phyloP scores from a whole-genome alignment of 2,113 vertebrate species.

The Mesocricetus auratus region DNA sequence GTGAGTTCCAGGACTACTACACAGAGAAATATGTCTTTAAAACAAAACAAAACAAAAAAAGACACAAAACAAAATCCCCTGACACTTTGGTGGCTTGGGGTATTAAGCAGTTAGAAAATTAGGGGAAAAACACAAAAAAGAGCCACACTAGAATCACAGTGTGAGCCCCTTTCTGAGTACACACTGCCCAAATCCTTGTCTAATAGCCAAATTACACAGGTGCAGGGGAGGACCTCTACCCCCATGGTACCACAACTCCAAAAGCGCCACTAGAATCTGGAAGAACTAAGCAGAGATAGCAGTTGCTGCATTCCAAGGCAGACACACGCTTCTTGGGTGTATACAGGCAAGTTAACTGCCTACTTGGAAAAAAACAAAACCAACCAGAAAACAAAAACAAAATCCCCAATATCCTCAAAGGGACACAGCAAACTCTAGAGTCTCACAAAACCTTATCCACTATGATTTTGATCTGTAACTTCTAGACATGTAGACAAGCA shows the following conservation, averaged over 20 bases:
- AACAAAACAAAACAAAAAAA: too few relatives aligned
- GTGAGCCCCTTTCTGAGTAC: neutral
- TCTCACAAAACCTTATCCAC: neutral
- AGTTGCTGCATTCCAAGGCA: neutral
- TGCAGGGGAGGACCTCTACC: neutral
- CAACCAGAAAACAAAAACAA: neutral
- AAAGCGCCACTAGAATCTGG: neutral
- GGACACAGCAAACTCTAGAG: slow-evolving; percentile 4
- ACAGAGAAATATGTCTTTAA: too few relatives aligned
- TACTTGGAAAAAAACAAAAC: neutral
- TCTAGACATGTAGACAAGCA: neutral
- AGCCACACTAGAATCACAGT: neutral
- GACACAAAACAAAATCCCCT: neutral
- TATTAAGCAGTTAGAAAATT: slow-evolving; percentile 46
- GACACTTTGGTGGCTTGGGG: neutral
- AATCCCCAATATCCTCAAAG: neutral
- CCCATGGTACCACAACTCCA: neutral
- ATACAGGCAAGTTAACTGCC: neutral
- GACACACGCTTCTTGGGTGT: neutral
- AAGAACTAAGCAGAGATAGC: neutral
- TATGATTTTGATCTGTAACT: neutral
- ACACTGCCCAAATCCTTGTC: neutral
- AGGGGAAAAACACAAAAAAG: neutral
- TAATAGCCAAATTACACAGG: neutral
- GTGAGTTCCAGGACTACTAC: too few relatives aligned